Conservation (phyloP, 2,888 invertebrate species). For the Melanchra persicariae region DNA sequence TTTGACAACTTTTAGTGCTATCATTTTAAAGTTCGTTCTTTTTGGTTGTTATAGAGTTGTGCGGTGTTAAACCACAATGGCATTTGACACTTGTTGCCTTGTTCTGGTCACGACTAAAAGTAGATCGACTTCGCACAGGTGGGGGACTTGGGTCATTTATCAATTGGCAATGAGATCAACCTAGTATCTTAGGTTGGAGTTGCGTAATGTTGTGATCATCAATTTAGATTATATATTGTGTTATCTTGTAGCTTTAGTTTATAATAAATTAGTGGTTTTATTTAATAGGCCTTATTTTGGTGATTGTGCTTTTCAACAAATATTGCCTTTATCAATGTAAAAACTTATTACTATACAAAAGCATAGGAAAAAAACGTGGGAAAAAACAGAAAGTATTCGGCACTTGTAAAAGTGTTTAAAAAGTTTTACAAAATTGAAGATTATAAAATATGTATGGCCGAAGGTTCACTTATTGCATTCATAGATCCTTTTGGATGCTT, state of each 20-base stretch:
- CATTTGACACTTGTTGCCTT: constrained; percentile 48
- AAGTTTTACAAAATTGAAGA: not conserved
- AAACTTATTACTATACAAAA: no score
- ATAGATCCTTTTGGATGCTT: not conserved
- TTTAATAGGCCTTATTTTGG: not conserved
- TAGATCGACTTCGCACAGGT: constrained; percentile 50
- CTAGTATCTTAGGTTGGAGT: not conserved
- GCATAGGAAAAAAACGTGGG: no score
- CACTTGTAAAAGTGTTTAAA: no score
- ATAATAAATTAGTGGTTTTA: not conserved
- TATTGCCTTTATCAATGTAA: not conserved
- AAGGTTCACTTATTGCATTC: not conserved
- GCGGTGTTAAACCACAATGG: constrained; percentile 36
- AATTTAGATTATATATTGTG: not conserved
- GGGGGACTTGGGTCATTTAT: constrained; percentile 42
- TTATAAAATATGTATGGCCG: not conserved
- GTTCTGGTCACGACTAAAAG: constrained; percentile 50
- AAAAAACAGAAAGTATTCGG: no score
- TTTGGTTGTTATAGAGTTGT: constrained; percentile 18
- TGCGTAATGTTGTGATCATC: not conserved
- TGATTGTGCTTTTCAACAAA: not conserved
- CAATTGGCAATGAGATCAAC: constrained; percentile 18
- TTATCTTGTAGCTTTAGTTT: not conserved
- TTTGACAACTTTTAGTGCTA: constrained; percentile 18
- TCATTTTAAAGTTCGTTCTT: constrained; percentile 10